Evolutionary conservation across 2,113 vertebrate genomes (phyloP), one percentile per base, ranked within the genome.

Genomic region (Galbula dea): DNA sequence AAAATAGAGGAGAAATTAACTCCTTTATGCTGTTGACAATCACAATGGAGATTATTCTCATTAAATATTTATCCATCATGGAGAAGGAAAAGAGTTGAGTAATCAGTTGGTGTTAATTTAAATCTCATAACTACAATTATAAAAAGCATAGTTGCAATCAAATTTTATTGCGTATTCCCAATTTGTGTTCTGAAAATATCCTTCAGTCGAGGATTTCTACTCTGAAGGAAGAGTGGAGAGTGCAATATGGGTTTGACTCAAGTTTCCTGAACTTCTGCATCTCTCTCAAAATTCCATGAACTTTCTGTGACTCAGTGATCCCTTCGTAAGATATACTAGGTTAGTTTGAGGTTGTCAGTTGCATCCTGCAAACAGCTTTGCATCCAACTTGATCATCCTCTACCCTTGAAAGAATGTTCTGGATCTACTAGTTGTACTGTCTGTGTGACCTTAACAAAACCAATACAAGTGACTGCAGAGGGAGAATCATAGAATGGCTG

Each of bases 81-180:
- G 78, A 85, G 63, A 8, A 83, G 46, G 51, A 82, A 79, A 73
- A 77, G 86, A 95, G 32, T 65, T 71, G 83, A 96, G 90, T 95
- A 96, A 96, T 97, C 65, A 86, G 45, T 68, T 91, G 37, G 43
- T 73, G 62, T 95, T 94, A 85, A 95, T 97, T 96, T 95, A 90
- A 96, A 97, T 95, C 77, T 81, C 88, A 95, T 95, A 95, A 95
- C 58, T 90, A 58, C 73, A 67, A 84, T 93, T 95, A 93, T 82
- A 88, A 94, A 94, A 96, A 51, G 15, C 26, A 69, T 58, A 78
- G 51, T 86, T 82, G 61, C 66, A 87, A 77, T 90, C 68, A 81
- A 49, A 90, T 90, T 94, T 88, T 95, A 74, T 93, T 88, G 81
- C 79, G 55, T 30, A 79, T 94, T 94, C 29, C 62, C 58, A 77